Evolutionary conservation across 2,797 vertebrate genomes (phyloP).

Genomic region (Tangara arthus): DNA sequence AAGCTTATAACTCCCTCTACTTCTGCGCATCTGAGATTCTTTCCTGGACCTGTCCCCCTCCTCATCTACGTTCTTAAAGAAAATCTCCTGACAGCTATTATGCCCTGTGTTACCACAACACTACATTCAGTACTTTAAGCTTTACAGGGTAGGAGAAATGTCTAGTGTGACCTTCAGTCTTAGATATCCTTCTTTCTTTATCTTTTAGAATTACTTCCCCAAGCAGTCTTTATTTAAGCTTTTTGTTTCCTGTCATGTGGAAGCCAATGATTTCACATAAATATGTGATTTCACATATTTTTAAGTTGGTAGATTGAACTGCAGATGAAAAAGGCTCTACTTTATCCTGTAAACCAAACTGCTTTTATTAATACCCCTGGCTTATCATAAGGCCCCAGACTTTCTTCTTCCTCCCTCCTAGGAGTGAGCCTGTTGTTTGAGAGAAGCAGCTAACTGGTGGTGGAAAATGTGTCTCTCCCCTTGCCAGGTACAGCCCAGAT

Average conservation of each 20-base stretch:
- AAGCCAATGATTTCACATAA: background rate
- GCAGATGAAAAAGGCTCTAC: conserved; percentile 7
- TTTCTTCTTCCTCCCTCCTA: background rate
- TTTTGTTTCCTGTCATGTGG: conserved; percentile 15
- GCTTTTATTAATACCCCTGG: background rate
- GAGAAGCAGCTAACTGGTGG: background rate
- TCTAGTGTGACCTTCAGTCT: background rate
- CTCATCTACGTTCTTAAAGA: background rate
- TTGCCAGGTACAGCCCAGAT: accelerated
- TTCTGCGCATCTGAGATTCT: background rate
- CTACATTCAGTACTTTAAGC: background rate
- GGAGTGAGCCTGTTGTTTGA: background rate
- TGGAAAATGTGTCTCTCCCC: background rate
- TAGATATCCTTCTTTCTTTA: background rate
- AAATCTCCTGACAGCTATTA: background rate
- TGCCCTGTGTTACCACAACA: background rate
- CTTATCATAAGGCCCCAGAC: conserved; percentile 2
- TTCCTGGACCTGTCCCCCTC: background rate
- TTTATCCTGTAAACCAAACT: conserved; percentile 26
- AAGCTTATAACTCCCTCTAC: background rate
- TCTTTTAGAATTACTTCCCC: conserved; percentile 2
- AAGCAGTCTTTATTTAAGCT: conserved; percentile 12
- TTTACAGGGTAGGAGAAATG: background rate
- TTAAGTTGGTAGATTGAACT: background rate
- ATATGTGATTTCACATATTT: background rate